Conservation (phyloP, 2,888 invertebrate species). For the Apotomis turbidana region DNA sequence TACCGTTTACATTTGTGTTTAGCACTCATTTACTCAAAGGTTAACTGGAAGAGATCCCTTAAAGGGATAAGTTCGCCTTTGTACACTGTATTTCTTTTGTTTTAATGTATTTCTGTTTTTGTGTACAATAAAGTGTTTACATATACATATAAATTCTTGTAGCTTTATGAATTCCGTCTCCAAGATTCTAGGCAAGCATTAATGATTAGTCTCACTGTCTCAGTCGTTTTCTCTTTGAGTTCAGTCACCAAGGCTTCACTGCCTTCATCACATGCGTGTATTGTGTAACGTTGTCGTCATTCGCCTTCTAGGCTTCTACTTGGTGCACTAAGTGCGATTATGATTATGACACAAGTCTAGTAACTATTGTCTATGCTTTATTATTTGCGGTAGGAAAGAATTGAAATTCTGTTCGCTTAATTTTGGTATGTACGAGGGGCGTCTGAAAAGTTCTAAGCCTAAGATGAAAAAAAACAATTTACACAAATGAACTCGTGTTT, state of each 20-base stretch:
- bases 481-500: too few relatives aligned
- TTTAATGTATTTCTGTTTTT: too few relatives aligned
- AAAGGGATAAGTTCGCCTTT: too few relatives aligned
- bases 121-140: too few relatives aligned
- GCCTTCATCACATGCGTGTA: neutral
- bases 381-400: conserved; percentile 2
- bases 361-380: conserved; percentile 4
- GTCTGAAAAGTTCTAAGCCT: too few relatives aligned
- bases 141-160: too few relatives aligned
- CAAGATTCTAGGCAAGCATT: neutral
- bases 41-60: too few relatives aligned
- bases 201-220: neutral
- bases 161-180: too few relatives aligned
- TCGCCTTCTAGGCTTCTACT: neutral
- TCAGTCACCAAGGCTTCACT: neutral
- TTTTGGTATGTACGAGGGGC: neutral
- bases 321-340: neutral
- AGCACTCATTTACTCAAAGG: too few relatives aligned
- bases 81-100: too few relatives aligned
- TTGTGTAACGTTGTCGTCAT: conserved; percentile 12
- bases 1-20: too few relatives aligned
- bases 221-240: conserved; percentile 10
- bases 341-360: neutral
- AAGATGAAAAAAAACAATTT: too few relatives aligned
- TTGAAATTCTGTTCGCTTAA: neutral